These are phyloP conservation scores for Sphenopsis melanotis DNA, from an alignment of 2,797 vertebrate genomes.

Conservation along the genomic window DNA sequence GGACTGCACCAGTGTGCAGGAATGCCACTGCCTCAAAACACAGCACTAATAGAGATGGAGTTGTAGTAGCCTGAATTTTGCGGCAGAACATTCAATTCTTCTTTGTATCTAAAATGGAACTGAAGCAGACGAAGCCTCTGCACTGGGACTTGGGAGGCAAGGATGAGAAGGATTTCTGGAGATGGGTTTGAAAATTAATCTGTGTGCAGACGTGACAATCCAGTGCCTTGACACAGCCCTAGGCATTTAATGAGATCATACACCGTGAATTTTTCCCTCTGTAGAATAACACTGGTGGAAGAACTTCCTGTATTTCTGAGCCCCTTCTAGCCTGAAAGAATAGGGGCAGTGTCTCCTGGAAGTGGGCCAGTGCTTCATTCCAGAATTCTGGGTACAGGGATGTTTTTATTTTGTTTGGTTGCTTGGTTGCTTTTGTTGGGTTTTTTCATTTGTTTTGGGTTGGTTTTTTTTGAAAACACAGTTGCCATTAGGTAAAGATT, in stretches of 20 bases:
- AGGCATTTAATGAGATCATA: not conserved
- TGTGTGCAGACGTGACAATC: not conserved
- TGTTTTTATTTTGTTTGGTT: not conserved
- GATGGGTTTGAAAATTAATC: not conserved
- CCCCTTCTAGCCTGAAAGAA: not conserved
- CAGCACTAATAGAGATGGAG: not conserved
- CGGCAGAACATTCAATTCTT: not conserved
- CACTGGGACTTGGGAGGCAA: accelerated
- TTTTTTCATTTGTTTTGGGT: not conserved
- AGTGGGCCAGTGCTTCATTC: not conserved
- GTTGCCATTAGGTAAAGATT: not conserved
- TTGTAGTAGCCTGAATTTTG: not conserved
- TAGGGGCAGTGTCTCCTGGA: not conserved
- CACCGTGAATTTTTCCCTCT: not conserved
- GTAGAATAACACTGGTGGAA: not conserved
- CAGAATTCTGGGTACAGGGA: not conserved
- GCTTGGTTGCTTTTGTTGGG: not conserved
- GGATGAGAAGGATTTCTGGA: not conserved
- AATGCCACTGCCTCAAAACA: not conserved
- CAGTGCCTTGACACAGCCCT: not conserved
- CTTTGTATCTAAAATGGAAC: not conserved
- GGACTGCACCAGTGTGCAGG: not conserved
- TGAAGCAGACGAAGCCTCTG: not conserved
- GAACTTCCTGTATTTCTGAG: not conserved
- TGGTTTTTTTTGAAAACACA: not conserved